Percentiles rank a stretch among this genome's conserved stretches.
phyloP scores from a whole-genome alignment of 2,888 invertebrate genomes.

The Pherbina coryleti region DNA sequence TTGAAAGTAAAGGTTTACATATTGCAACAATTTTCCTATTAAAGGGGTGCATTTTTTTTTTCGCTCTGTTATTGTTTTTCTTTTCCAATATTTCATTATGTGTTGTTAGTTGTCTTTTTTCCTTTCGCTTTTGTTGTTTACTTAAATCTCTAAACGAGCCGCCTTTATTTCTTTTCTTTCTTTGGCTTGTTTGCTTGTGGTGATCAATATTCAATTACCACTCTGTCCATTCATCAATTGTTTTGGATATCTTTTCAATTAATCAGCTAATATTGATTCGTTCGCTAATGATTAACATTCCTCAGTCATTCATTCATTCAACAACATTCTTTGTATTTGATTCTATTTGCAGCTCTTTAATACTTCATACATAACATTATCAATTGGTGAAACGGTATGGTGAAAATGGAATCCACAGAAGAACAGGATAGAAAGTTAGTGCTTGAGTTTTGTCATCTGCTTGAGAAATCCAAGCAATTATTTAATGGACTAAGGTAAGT shows the following conservation, averaged over 20 bases:
- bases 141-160: constrained; percentile 4
- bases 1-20: background rate
- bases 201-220: constrained; percentile 33
- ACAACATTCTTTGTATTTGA: background rate
- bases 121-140: background rate
- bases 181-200: background rate
- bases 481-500: constrained; percentile 92
- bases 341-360: constrained; percentile 58
- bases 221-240: constrained; percentile 7
- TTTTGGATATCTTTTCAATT: constrained; percentile 41
- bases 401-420: constrained; percentile 84
- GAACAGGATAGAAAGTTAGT: constrained; percentile 93
- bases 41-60: background rate
- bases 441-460: constrained; percentile 94
- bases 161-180: background rate
- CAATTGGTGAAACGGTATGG: constrained; percentile 72
- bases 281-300: background rate
- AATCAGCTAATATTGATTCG: constrained; percentile 30
- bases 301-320: background rate
- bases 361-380: constrained; percentile 65
- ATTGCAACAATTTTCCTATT: constrained; percentile 1
- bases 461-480: constrained; percentile 96
- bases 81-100: background rate
- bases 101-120: background rate
- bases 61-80: background rate